Evolutionary conservation across 2,888 invertebrate species (phyloP), one percentile per base, ranked within the genome.

Genomic region (Apamea sordens): DNA sequence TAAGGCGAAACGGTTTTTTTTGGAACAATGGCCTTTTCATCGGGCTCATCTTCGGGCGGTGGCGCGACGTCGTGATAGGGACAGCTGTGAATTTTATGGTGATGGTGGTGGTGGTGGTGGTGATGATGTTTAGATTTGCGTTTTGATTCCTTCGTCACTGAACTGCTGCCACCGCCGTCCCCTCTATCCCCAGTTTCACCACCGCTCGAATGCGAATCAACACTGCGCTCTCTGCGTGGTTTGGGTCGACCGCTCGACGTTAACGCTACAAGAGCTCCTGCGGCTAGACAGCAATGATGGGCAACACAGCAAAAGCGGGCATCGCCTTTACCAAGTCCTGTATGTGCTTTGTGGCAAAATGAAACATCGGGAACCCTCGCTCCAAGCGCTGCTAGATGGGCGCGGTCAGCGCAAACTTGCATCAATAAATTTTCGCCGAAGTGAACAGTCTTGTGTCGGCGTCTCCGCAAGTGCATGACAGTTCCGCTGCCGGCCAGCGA

Each of bases 381-480:
- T 67, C 97, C 97, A 76, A 97, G 94, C 68, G 97, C 96, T 67
- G 97, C 95, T 84, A 97, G 92, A 89, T 97, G 97, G 32, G 97
- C 98, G 79, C 98, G 97, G 94, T 98, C 98, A 86, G 98, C 98
- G 94, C 98, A 98, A 75, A 98, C 98, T 94, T 98, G 98, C 94
- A 98, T 97, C 88, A 98, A 94, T 50, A 98, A 97, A 93, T 98
- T 98, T 92, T 98, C 98, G 80, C 98, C 98, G 92, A 98, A 98
- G 94, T 98, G 98, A 73, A 98, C 98, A 73, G 98, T 98, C 95
- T 98, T 98, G 95, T 98, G 98, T 80, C 98, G 97, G 77, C 98
- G 97, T 79, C 98, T 97, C 76, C 98, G 98, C 82, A 98, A 96
- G 89, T 97, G 97, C 92, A 98, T 96, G 89, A 94, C 94, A 89